A percentile compares a stretch with the other conserved stretches of the same genome.
phyloP scores from a whole-genome alignment of 2,113 vertebrate species.

The Malurus melanocephalus region DNA sequence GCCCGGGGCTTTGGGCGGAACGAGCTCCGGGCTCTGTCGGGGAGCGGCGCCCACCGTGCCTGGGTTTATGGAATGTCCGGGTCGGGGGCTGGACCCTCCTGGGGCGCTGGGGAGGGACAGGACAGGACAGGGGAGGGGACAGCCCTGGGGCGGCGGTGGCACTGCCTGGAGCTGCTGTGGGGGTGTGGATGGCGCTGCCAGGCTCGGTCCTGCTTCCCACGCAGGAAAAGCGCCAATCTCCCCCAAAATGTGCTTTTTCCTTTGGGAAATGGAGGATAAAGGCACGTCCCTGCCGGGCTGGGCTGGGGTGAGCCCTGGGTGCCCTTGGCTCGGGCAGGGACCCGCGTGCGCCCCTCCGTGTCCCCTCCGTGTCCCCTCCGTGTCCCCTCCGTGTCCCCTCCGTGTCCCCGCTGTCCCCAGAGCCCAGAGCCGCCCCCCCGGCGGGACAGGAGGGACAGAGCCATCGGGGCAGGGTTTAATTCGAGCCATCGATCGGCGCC shows the following conservation, averaged over 20 bases:
- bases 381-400: not conserved
- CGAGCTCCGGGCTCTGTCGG: not conserved
- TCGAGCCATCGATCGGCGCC: slow-evolving; percentile 9
- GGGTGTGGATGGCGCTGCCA: not conserved
- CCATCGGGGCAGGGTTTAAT: not conserved
- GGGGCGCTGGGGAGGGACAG: not conserved
- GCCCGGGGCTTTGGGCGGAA: not conserved
- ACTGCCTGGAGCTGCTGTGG: not conserved
- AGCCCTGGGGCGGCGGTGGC: rapidly evolving
- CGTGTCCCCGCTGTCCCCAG: rapidly evolving
- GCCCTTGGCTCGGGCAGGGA: not conserved
- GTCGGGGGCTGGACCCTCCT: rapidly evolving
- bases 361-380: not conserved
- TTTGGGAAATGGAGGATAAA: not conserved
- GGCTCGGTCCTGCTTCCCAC: not conserved
- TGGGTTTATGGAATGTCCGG: rapidly evolving
- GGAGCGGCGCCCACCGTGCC: rapidly evolving
- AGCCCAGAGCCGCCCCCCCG: not conserved
- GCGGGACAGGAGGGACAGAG: not conserved
- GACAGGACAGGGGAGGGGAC: not conserved
- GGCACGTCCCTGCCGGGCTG: not conserved
- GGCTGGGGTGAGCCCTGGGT: not conserved
- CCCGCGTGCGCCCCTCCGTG: not conserved
- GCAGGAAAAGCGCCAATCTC: rapidly evolving
- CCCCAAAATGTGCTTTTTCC: not conserved